phyloP scores from a whole-genome alignment of 2,797 vertebrate genomes.

The Bucorvus abyssinicus region DNA sequence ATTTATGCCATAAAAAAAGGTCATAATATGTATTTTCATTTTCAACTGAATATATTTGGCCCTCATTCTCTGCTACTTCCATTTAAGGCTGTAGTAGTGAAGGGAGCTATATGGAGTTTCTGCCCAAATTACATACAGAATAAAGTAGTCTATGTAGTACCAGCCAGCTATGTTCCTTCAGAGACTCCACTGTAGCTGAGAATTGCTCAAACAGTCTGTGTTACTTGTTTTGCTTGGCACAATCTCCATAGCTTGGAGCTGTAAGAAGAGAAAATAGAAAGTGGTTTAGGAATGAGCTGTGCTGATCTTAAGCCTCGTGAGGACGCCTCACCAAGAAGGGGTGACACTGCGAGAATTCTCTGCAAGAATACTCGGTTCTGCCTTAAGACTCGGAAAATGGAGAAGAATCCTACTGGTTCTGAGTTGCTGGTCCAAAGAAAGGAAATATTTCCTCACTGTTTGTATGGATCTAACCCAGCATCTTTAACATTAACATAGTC shows the following conservation, averaged over 20 bases:
- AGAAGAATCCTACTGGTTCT: background rate
- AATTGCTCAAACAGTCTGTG: constrained; percentile 44
- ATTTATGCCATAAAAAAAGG: background rate
- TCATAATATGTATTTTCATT: background rate
- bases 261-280: constrained; percentile 50
- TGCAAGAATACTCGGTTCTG: background rate
- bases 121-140: background rate
- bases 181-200: constrained; percentile 41
- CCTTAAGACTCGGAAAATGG: background rate
- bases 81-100: constrained; percentile 18
- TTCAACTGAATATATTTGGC: background rate
- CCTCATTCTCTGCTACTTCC: background rate
- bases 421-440: background rate
- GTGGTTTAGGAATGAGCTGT: constrained; percentile 39
- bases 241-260: constrained; percentile 4
- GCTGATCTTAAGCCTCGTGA: constrained; percentile 39
- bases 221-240: constrained; percentile 63
- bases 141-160: constrained; percentile 43
- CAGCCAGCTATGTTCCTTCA: constrained; percentile 45
- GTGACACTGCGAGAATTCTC: background rate
- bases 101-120: constrained; percentile 2
- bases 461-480: background rate
- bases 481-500: background rate
- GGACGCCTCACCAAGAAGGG: background rate
- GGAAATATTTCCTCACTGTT: background rate